Conservation (phyloP, 1,140 invertebrate genomes). For the Drosophila virilis region DNA sequence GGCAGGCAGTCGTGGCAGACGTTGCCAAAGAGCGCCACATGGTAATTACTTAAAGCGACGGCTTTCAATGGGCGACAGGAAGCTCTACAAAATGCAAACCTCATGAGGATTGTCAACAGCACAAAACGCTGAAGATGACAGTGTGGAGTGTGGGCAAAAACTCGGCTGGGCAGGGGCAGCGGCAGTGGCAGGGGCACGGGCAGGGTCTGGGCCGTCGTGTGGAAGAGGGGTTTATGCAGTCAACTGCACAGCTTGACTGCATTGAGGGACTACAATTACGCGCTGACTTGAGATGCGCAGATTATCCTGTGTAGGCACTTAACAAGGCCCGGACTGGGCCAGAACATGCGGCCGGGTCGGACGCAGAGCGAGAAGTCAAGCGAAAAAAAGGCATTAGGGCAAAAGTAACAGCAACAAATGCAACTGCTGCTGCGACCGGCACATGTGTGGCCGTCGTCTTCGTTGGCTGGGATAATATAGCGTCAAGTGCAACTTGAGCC, state of each 20-base stretch:
- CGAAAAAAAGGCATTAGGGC: slow-evolving; percentile 41
- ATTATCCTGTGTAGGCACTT: slow-evolving; percentile 81
- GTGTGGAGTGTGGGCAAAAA: background rate
- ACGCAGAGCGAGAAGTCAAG: slow-evolving; percentile 35
- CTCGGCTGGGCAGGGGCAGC: background rate
- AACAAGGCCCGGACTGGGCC: slow-evolving; percentile 48
- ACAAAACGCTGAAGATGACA: slow-evolving; percentile 33
- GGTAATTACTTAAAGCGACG: slow-evolving; percentile 75
- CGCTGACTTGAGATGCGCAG: slow-evolving; percentile 71
- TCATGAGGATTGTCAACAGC: slow-evolving; percentile 43
- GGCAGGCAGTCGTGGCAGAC: slow-evolving; percentile 19
- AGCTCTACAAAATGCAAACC: slow-evolving; percentile 60
- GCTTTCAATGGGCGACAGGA: slow-evolving; percentile 26
- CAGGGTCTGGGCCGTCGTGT: background rate
- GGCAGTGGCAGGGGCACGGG: background rate
- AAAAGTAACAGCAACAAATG: slow-evolving; percentile 7
- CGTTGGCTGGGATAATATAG: slow-evolving; percentile 38
- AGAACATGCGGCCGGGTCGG: slow-evolving; percentile 9
- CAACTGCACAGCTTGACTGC: slow-evolving; percentile 77
- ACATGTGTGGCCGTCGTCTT: slow-evolving; percentile 41
- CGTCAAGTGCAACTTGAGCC: slow-evolving; percentile 46
- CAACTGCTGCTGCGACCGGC: background rate
- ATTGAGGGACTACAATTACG: slow-evolving; percentile 64
- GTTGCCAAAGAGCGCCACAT: slow-evolving; percentile 34
- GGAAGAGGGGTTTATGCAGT: slow-evolving; percentile 38